Conservation (phyloP, 1,140 invertebrate genomes). For the Drosophila murphyi region DNA sequence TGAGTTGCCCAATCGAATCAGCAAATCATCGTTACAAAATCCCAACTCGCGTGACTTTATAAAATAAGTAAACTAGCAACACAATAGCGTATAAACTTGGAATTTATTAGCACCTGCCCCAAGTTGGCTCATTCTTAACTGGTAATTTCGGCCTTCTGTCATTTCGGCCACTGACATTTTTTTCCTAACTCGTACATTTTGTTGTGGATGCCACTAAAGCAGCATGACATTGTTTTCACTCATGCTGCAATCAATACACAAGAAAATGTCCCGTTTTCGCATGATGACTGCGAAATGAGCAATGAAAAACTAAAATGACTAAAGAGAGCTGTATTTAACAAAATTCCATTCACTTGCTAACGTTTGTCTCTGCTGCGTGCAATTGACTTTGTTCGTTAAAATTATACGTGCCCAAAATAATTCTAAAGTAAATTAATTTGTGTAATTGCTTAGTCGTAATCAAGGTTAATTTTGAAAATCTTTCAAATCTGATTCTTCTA, state of each 20-base stretch:
- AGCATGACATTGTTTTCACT: conserved; percentile 23
- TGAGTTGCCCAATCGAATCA: conserved; percentile 3
- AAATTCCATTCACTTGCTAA: too few relatives aligned
- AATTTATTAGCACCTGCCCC: conserved; percentile 30
- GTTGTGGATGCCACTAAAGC: conserved; percentile 35
- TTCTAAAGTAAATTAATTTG: too few relatives aligned
- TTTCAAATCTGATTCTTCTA: too few relatives aligned
- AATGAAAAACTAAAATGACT: not conserved
- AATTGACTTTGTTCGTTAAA: too few relatives aligned
- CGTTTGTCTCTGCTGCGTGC: too few relatives aligned
- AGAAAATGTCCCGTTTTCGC: conserved; percentile 28
- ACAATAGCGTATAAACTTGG: conserved; percentile 16
- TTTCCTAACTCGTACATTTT: conserved; percentile 2
- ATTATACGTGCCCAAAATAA: too few relatives aligned
- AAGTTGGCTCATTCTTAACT: conserved; percentile 22
- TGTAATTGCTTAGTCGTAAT: too few relatives aligned
- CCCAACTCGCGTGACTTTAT: conserved; percentile 30
- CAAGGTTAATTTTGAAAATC: too few relatives aligned
- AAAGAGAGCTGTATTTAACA: not conserved
- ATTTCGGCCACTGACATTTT: not conserved
- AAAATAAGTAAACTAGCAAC: conserved; percentile 28
- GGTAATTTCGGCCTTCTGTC: conserved; percentile 10
- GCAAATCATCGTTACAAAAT: conserved; percentile 35
- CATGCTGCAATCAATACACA: conserved; percentile 10
- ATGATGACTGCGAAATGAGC: conserved; percentile 34